A percentile compares a stretch with the other conserved stretches of the same genome.
Conservation (phyloP, 2,113 vertebrate species). For the Erinaceus europaeus region DNA sequence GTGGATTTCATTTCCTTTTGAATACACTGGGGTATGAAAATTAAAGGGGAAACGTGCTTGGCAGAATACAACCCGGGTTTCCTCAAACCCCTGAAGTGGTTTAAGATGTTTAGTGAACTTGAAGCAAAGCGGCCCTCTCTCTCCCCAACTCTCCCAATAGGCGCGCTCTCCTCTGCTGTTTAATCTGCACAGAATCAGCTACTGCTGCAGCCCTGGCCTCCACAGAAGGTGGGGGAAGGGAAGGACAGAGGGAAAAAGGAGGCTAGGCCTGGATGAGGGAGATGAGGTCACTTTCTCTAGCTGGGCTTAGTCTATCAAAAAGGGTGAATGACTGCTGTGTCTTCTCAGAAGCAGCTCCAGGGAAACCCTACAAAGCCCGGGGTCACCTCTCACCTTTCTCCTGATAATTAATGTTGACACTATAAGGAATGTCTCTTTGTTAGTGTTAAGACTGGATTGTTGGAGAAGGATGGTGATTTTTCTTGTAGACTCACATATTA, state of each 20-base stretch:
- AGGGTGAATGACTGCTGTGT: fast-evolving
- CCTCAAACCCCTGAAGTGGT: constrained; percentile 52
- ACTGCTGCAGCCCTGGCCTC: too few species aligned
- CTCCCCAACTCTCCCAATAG: neutral
- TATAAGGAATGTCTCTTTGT: too few species aligned
- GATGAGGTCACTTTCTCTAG: fast-evolving
- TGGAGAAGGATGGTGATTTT: too few species aligned
- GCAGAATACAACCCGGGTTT: constrained; percentile 50
- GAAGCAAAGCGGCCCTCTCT: neutral
- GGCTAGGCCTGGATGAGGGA: fast-evolving
- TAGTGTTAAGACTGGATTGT: fast-evolving
- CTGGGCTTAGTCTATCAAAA: fast-evolving
- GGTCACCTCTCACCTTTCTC: neutral
- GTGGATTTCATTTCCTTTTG: constrained; percentile 72
- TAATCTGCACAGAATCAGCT: neutral
- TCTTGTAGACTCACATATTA: too few species aligned
- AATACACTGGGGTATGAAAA: constrained; percentile 69
- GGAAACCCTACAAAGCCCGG: neutral
- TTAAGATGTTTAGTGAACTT: constrained; percentile 56
- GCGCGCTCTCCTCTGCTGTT: neutral
- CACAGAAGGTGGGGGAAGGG: neutral
- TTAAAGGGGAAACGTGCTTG: constrained; percentile 58
- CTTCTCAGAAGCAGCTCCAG: neutral
- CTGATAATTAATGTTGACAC: neutral
- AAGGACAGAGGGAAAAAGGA: neutral